These are phyloP conservation scores for Pteromalus puparum DNA, from an alignment of 1,140 invertebrate species.

Conservation along the genomic window DNA sequence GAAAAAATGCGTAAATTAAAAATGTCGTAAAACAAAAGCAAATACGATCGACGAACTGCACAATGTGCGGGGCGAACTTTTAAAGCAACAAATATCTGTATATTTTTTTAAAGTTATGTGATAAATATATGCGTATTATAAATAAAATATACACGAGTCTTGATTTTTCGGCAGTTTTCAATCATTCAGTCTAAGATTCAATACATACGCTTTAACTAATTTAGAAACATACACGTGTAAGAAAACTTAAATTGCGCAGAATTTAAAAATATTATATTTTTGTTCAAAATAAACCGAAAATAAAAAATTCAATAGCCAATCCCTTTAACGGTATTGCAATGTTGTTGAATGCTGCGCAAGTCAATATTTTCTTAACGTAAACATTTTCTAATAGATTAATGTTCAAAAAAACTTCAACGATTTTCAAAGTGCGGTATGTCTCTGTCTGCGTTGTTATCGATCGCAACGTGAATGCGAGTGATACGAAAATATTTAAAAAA, in stretches of 20 bases:
- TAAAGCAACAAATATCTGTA: conserved; percentile 51
- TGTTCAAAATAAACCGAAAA: not conserved
- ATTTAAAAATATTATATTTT: conserved; percentile 15
- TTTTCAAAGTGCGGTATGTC: not conserved
- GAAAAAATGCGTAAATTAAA: conserved; percentile 35
- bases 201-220: conserved; percentile 31
- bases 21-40: conserved; percentile 32
- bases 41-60: conserved; percentile 46
- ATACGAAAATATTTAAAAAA: conserved; percentile 33
- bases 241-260: conserved; percentile 20
- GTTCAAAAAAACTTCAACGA: conserved; percentile 12
- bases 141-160: conserved; percentile 39
- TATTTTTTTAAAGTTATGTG: conserved; percentile 55
- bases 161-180: conserved; percentile 47
- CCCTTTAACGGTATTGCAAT: conserved; percentile 9
- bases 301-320: not conserved
- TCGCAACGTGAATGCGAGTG: conserved; percentile 19
- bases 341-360: not conserved
- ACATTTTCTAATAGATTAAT: conserved; percentile 27
- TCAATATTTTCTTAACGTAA: conserved; percentile 36
- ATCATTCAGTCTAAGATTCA: conserved; percentile 36
- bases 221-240: conserved; percentile 28
- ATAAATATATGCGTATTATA: conserved; percentile 49
- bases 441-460: conserved; percentile 15
- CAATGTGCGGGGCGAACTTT: conserved; percentile 47